A percentile compares a stretch with the other conserved stretches of the same genome.
Evolutionary conservation across 2,888 invertebrate genomes (phyloP).

Genomic region (Tetragnatha montana): DNA sequence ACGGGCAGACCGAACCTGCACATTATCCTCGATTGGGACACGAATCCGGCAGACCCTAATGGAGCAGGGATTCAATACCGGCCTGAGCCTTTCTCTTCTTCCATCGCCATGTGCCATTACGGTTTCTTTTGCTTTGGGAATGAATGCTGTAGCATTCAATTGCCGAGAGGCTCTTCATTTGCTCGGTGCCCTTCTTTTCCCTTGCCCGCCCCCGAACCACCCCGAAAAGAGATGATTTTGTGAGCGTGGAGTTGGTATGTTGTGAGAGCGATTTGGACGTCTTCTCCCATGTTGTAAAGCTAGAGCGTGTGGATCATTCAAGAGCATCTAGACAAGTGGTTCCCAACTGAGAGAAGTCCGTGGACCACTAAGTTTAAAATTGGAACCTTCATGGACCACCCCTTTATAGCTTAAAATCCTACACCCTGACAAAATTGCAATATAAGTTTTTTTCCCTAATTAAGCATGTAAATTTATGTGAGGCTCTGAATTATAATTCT

Average conservation of each 20-base stretch:
- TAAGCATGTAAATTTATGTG: too few species aligned
- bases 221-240: neutral
- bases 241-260: neutral
- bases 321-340: too few species aligned
- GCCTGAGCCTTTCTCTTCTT: constrained; percentile 31
- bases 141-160: constrained; percentile 31
- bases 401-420: too few species aligned
- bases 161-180: constrained; percentile 45
- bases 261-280: too few species aligned
- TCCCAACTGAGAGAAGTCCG: too few species aligned
- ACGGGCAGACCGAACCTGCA: constrained; percentile 39
- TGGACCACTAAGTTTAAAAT: too few species aligned
- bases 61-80: constrained; percentile 33
- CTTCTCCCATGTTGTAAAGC: too few species aligned
- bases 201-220: neutral
- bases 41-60: constrained; percentile 55
- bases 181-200: constrained; percentile 20
- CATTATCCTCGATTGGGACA: constrained; percentile 64
- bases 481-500: too few species aligned
- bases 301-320: too few species aligned
- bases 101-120: constrained; percentile 35
- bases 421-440: too few species aligned
- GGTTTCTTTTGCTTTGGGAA: constrained; percentile 3
- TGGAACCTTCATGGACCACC: too few species aligned
- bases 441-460: too few species aligned